These are phyloP conservation scores for Apodemia zela DNA, from an alignment of 2,888 invertebrate genomes.

Conservation along the genomic window DNA sequence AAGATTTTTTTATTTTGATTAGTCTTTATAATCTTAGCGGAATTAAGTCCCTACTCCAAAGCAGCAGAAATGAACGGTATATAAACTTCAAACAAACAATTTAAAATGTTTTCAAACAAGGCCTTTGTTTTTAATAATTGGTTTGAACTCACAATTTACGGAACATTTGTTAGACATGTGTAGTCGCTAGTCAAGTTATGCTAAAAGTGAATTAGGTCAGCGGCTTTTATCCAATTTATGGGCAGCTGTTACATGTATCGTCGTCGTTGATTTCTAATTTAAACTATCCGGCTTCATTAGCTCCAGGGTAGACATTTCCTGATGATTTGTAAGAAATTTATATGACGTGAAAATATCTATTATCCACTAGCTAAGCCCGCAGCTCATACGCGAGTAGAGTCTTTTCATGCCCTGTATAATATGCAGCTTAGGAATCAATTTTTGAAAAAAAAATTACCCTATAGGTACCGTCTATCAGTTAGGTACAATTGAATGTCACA, in stretches of 20 bases:
- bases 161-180: conserved; percentile 34
- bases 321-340: no score
- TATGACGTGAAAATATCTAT: no score
- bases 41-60: background rate
- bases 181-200: conserved; percentile 22
- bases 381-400: no score
- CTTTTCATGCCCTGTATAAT: no score
- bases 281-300: conserved; percentile 12
- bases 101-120: conserved; percentile 1
- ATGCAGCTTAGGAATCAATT: no score
- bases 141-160: conserved; percentile 20
- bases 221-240: conserved; percentile 31
- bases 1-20: no score
- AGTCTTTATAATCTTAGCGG: no score
- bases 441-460: no score
- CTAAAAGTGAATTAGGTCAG: conserved; percentile 34
- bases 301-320: background rate
- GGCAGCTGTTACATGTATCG: conserved; percentile 22
- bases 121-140: conserved; percentile 1
- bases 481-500: no score
- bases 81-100: background rate
- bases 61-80: background rate
- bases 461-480: no score
- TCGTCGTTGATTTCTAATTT: background rate
- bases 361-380: no score